Conservation (phyloP, 2,888 invertebrate species). For the Callinectes sapidus region DNA sequence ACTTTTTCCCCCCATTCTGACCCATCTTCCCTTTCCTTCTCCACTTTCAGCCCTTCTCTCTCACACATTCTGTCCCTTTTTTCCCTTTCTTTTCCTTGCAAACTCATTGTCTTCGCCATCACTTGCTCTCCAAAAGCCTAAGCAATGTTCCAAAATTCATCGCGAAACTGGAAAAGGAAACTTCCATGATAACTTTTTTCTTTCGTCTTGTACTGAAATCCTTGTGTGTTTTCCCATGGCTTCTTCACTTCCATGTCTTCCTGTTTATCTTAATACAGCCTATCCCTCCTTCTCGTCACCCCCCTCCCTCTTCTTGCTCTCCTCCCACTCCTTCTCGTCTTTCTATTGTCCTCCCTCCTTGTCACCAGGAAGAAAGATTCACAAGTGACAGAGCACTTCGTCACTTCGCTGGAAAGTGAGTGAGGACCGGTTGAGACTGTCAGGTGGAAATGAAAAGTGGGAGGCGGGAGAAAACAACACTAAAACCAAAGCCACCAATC, state of each 20-base stretch:
- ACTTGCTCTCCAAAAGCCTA: background rate
- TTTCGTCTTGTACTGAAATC: background rate
- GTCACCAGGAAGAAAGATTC: constrained; percentile 17
- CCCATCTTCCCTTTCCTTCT: background rate
- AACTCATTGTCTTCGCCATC: background rate
- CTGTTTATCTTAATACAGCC: background rate
- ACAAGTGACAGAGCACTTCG: constrained; percentile 12
- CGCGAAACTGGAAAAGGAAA: background rate
- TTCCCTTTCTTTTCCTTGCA: background rate
- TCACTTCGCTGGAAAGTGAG: constrained; percentile 9
- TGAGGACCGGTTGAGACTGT: background rate
- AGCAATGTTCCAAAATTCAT: background rate
- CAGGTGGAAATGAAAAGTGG: background rate
- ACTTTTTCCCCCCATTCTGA: background rate
- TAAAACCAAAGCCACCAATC: background rate
- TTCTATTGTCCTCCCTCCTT: constrained; percentile 12
- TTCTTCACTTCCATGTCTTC: background rate
- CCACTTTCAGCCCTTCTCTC: background rate
- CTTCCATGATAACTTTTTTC: background rate
- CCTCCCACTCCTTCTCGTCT: background rate
- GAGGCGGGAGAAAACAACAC: background rate
- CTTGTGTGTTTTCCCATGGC: background rate
- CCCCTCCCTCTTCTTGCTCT: background rate
- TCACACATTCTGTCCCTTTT: background rate
- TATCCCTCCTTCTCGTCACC: background rate